Base-by-base conservation (phyloP, 2,888 invertebrate genomes). In the Catocala fraxini region DNA sequence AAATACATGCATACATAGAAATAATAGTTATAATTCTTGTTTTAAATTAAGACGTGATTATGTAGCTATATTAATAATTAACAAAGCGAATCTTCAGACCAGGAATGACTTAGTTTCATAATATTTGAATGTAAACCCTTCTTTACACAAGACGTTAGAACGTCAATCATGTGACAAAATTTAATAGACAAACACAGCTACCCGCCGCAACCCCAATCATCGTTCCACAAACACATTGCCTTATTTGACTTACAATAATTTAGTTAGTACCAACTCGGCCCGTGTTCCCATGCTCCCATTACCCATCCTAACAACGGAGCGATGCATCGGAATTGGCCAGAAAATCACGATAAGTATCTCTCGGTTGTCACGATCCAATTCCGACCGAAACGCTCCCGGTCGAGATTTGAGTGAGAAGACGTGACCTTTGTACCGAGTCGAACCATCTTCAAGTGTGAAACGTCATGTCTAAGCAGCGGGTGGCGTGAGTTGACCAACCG, bases 261-360 rank as follows among this genome's bases (percentile, higher is more conserved):
- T 85, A 85, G 87, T 89, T 89, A 86, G 85, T 84, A 83, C 81
- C 78, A 80, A 87, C 80, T 86, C 80, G 64, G 79, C 81, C 80
- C 70, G 85, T 85, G 85, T 92, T 93, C 93, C 89, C 93, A 93
- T 93, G 93, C 91, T 91, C 92, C 91, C 87, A 92, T 92, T 93
- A 86, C 84, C 82, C 80, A 80, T 84, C 83, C 84, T 86, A 88
- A 90, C 90, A 89, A 89, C 89, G 80, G 78, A 83, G 79, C 84
- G 80, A 87, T 89, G 90, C 89, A 89, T 90, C 81, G 87, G 87
- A 91, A 92, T 93, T 91, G 93, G 93, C 89, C 90, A 89, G 90
- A 93, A 90, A 90, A 91, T 93, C 93, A 93, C 90, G 93, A 94
- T 94, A 92, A 92, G 89, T 87, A 93, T 94, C 93, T 91, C 83